A percentile compares a stretch with the other conserved stretches of the same genome.
phyloP scores from a whole-genome alignment of 2,888 invertebrate species.

The Mermis nigrescens region DNA sequence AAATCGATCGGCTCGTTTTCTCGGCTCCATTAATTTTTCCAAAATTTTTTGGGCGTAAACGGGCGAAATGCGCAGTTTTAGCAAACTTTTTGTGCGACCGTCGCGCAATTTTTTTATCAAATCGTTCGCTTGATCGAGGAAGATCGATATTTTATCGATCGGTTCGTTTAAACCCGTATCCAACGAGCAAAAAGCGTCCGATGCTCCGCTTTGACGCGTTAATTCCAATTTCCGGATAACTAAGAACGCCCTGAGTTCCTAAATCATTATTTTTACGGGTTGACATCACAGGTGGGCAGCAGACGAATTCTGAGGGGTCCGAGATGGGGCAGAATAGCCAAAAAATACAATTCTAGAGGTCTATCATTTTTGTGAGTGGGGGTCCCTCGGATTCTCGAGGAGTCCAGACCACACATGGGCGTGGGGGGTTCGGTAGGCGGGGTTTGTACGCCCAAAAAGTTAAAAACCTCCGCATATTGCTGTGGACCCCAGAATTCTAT shows the following conservation, averaged over 20 bases:
- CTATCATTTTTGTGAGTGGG: too few relatives aligned
- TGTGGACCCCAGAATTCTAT: too few relatives aligned
- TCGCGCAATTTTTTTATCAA: neutral
- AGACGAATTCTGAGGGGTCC: too few relatives aligned
- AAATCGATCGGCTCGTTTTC: conserved; percentile 15
- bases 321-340: too few relatives aligned
- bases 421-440: too few relatives aligned
- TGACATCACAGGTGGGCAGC: too few relatives aligned
- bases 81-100: neutral
- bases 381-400: too few relatives aligned
- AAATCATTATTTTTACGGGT: too few relatives aligned
- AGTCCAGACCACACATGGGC: too few relatives aligned
- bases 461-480: too few relatives aligned
- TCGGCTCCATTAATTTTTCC: conserved; percentile 20
- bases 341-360: too few relatives aligned
- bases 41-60: conserved; percentile 12
- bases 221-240: neutral
- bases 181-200: neutral
- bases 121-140: neutral
- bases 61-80: neutral
- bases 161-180: neutral
- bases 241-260: neutral
- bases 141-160: neutral
- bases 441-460: too few relatives aligned
- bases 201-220: neutral